Evolutionary conservation across 1,140 invertebrate species (phyloP).

Genomic region (Catajapyx aquilonaris): DNA sequence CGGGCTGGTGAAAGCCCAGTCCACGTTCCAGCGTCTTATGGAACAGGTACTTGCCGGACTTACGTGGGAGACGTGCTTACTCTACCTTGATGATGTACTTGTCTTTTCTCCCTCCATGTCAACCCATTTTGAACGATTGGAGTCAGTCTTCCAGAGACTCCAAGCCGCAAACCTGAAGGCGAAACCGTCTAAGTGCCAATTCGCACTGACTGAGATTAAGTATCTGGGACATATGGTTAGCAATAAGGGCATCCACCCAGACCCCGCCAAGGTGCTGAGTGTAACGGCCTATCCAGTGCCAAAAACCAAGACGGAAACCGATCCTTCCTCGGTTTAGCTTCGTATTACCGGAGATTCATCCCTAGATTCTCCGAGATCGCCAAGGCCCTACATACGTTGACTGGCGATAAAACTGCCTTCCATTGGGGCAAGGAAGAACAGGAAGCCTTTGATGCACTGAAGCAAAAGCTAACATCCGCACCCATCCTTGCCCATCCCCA

Average conservation of each 20-base stretch:
- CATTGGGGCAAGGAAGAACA: conserved; percentile 4
- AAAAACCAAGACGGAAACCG: not conserved
- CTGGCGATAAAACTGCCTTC: conserved; percentile 4
- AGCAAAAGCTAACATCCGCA: not conserved
- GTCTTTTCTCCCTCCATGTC: too few species aligned
- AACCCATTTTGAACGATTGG: not conserved
- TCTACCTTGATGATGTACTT: too few species aligned
- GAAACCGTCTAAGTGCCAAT: conserved; percentile 6
- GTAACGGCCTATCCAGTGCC: conserved; percentile 1
- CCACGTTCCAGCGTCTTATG: too few species aligned
- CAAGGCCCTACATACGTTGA: conserved; percentile 3
- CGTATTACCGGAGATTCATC: too few species aligned
- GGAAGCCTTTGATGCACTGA: conserved; percentile 4
- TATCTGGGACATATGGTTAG: conserved; percentile 2
- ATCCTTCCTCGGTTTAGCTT: conserved; percentile 8
- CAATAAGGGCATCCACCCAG: not conserved
- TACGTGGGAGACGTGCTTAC: too few species aligned
- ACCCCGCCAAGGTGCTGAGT: conserved; percentile 3
- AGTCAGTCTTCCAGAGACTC: not conserved
- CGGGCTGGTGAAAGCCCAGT: too few species aligned
- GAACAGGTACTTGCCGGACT: too few species aligned
- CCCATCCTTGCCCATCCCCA: not conserved
- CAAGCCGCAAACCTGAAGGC: too few species aligned
- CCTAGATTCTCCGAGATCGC: not conserved
- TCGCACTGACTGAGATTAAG: too few species aligned